Evolutionary conservation across 2,113 vertebrate species (phyloP), one percentile per base, ranked within the genome.

Genomic region (Cynoglossus semilaevis): DNA sequence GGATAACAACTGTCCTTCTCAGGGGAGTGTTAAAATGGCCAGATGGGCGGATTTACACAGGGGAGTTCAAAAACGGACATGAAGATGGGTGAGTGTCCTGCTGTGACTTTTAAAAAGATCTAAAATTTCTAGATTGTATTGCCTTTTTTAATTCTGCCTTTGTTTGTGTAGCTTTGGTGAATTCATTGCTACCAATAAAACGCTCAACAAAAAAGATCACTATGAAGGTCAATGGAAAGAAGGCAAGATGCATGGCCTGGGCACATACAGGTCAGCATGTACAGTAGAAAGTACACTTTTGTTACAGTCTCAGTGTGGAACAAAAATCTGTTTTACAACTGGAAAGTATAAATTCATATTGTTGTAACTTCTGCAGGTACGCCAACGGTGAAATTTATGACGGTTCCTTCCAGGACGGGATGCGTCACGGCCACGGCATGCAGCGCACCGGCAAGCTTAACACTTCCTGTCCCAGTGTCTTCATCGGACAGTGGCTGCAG

Each of bases 141-240:
- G 51, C 15, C 43, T 54, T 0, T 18, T 15, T 14, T 1, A 2
- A 37, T 10, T 0, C 61, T 47, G 3, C 14, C 1, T 63, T 5
- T 59, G n/a, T 61, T 15, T 19, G 68, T 82, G 15, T 59, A 99
- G 97, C 41, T 94, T 92, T 10, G 97, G 96, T 37, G 95, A 98
- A 72, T 96, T 94, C 56, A 76, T 86, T 55, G 83, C 93, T 53
- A 93, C 93, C 11, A 96, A 92, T 76, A 98, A 96, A 90, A 79
- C 66, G 0, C 37, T 93, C 38, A 93, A 91, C 80, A 96, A 95
- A 81, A 90, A 89, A 36, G 95, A 99, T 63, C 90, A 92, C 58
- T 98, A 97, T 5, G 91, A 93, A 50, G 97, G 97, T 8, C 85
- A 94, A 22, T 99, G 97, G 96, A 98, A 94, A 68, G 95, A 98